These are phyloP conservation scores for Aurelia coerulea DNA, from an alignment of 30 jellyfish, hydroid and myxozoan species.

Conservation along the genomic window DNA sequence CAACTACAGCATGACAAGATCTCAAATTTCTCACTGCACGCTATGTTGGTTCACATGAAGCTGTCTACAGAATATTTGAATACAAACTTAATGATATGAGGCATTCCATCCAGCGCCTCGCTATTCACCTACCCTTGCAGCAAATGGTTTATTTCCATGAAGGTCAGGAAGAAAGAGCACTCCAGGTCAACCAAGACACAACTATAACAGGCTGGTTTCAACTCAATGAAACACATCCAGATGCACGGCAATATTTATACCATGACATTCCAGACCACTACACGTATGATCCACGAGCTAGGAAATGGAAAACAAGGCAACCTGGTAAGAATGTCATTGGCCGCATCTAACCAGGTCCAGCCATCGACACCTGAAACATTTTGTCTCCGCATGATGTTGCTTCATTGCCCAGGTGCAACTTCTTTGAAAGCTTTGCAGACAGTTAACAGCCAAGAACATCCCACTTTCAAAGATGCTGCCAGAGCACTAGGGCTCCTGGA, in stretches of 20 bases:
- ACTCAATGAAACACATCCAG: slow-evolving; percentile 7
- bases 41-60: slow-evolving; percentile 43
- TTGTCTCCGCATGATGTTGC: slow-evolving; percentile 32
- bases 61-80: not conserved
- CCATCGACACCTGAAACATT: slow-evolving; percentile 31
- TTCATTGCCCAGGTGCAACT: slow-evolving; percentile 38
- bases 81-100: slow-evolving; percentile 1
- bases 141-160: no score
- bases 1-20: slow-evolving; percentile 65
- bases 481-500: slow-evolving; percentile 32
- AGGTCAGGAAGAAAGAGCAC: no score
- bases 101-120: slow-evolving; percentile 52
- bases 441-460: slow-evolving; percentile 21
- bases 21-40: slow-evolving; percentile 31
- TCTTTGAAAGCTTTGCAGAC: slow-evolving; percentile 25
- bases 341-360: slow-evolving; percentile 21
- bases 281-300: slow-evolving; percentile 1
- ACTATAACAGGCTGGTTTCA: slow-evolving; percentile 60
- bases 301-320: slow-evolving; percentile 5
- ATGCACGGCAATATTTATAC: not conserved
- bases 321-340: no score
- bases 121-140: slow-evolving; percentile 25
- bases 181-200: not conserved
- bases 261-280: slow-evolving; percentile 64
- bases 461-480: slow-evolving; percentile 68